Evolutionary conservation across 2,113 vertebrate genomes (phyloP), one percentile per base, ranked within the genome.

Genomic region (Callionymus lyra): DNA sequence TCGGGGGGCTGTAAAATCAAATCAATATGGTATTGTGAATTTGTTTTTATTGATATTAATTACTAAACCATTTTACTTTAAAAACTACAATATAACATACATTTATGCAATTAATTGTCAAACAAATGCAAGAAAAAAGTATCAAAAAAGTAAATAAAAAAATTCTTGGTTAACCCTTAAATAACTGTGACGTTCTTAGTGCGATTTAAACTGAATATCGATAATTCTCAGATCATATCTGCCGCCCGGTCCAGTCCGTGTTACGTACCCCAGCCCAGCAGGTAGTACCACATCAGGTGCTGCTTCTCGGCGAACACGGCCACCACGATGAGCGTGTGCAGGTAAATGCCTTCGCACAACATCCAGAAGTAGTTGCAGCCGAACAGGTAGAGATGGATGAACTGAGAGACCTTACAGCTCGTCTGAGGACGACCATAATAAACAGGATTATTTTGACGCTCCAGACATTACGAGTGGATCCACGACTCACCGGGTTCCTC

Each of bases 291-390:
- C 74, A 91, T 86, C 45, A 98, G 68, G 68, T 95, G 92, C 41
- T 97, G 95, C 44, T 99, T 99, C 78, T 99, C 93, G 1, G 91
- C 91, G 68, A 99, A 99, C 53, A 99, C 95, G 0, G 94, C 95
- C 71, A 99, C 94, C 35, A 99, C 95, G 3, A 99, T 97, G 53
- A 99, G 91, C 0, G 95, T 98, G 51, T 99, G 95, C 41, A 99
- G 83, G 68, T 99, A 97, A 36, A 99, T 92, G 6, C 95, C 95
- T 76, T 99, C 95, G 57, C 95, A 99, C 47, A 99, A 80, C 95
- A 99, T 99, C 95, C 95, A 99, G 50, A 99, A 99, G 80, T 99
- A 99, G 62, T 97, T 98, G 70, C 95, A 99, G 32, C 91, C 89
- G 67, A 94, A 91, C 34, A 96, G 79, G 72, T 99, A 99, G 6